These are phyloP conservation scores for Dicrurus megarhynchus DNA, from an alignment of 2,113 vertebrate species.

Conservation along the genomic window DNA sequence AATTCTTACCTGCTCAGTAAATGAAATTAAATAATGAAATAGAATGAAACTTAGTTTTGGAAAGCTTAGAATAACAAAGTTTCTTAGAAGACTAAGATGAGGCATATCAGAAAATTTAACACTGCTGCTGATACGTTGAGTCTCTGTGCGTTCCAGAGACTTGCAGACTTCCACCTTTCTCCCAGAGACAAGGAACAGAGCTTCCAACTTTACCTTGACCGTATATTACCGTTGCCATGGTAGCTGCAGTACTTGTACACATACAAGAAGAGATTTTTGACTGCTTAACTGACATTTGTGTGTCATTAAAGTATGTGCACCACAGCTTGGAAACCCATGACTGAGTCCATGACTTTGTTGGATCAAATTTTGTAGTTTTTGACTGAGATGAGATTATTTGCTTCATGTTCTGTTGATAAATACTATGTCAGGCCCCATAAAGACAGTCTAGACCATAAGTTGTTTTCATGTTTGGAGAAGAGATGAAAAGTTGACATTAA, in stretches of 20 bases:
- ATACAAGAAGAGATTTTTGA: not conserved
- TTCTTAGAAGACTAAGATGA: not conserved
- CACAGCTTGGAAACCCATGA: not conserved
- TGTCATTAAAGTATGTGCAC: not conserved
- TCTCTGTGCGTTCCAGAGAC: not conserved
- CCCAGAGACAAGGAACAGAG: not conserved
- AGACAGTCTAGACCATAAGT: not conserved
- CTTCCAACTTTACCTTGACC: not conserved
- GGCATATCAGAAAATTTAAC: not conserved
- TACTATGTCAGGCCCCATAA: not conserved
- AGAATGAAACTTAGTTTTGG: not conserved
- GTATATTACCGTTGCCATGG: not conserved
- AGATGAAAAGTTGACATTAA: not conserved
- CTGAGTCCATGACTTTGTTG: not conserved
- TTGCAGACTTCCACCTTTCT: not conserved
- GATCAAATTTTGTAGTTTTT: not conserved
- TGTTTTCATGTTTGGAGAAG: not conserved
- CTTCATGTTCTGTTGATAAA: not conserved
- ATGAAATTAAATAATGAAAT: not conserved
- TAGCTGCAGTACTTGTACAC: not conserved
- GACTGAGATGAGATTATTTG: not conserved
- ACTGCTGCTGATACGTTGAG: not conserved
- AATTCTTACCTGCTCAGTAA: not conserved
- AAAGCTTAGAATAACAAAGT: not conserved
- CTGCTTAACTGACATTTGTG: not conserved